These are phyloP conservation scores for Nebria ingens DNA, from an alignment of 1,140 invertebrate genomes.

Conservation along the genomic window DNA sequence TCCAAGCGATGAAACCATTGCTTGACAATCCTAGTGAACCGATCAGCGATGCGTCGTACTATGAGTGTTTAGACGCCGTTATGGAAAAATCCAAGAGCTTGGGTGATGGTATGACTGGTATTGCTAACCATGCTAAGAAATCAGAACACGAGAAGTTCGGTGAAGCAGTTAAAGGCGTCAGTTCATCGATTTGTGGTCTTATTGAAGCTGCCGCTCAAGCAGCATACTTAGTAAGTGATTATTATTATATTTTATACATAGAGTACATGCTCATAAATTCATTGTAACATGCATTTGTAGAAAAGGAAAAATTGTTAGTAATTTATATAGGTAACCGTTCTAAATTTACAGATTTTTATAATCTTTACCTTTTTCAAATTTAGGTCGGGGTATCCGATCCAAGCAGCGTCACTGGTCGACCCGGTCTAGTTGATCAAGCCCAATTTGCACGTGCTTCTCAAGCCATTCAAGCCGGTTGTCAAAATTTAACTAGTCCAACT, in stretches of 20 bases:
- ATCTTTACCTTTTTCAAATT: too few species aligned
- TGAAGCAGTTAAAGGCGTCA: conserved; percentile 73
- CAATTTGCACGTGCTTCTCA: conserved; percentile 79
- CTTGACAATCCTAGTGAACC: conserved; percentile 82
- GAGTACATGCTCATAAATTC: conserved; percentile 9
- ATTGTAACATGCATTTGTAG: background rate
- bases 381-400: conserved; percentile 83
- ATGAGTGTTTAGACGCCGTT: conserved; percentile 87
- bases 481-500: conserved; percentile 61
- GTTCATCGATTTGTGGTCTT: conserved; percentile 78
- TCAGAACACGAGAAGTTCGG: conserved; percentile 80
- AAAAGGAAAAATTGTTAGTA: background rate
- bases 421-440: conserved; percentile 85
- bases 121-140: conserved; percentile 83
- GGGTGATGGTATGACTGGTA: conserved; percentile 87
- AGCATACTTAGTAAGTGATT: conserved; percentile 87
- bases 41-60: conserved; percentile 81
- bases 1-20: conserved; percentile 72
- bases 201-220: conserved; percentile 91
- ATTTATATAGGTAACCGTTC: conserved; percentile 1
- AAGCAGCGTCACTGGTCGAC: conserved; percentile 77
- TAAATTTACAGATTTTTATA: conserved; percentile 11
- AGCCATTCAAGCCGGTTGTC: conserved; percentile 81
- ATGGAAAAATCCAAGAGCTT: conserved; percentile 87
- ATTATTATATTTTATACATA: conserved; percentile 24